Evolutionary conservation across 2,113 vertebrate species (phyloP), one percentile per base, ranked within the genome.

Genomic region (Gobiocypris rarus): DNA sequence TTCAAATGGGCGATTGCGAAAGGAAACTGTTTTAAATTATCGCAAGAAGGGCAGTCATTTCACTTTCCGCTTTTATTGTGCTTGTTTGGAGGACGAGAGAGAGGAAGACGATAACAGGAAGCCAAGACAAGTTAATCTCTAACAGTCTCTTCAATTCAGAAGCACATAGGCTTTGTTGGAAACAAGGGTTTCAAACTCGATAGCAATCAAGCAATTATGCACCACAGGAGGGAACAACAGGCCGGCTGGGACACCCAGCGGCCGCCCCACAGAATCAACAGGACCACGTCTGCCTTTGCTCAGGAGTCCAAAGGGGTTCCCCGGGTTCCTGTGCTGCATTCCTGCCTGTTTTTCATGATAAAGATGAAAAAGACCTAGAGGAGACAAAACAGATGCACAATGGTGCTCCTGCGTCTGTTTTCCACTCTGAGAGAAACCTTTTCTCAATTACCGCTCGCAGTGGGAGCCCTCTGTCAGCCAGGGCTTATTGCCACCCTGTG

Each of bases 401-500:
- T 54, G 45, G 79, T 61, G 74, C 70, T 63, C 81, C 80, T 75
- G 65, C 56, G 17, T 82, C 61, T 38, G 41, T 75, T 81, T 84
- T 73, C 59, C 43, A 63, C 52, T 38, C 34, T 1, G 52, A 79
- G 38, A 48, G 78, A 75, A 82, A 45, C 63, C 89, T 88, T 84
- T 87, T 82, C 84, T 89, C 80, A 79, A 84, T 86, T 81, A 71
- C 38, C 8, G 41, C 38, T 73, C 85, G 48, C 83, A 71, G 84
- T 79, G 75, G 84, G 87, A 83, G 77, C 71, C 59, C 75, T 84
- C 54, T 41, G 56, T 74, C 79, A 83, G 83, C 56, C 84, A 83
- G 84, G 87, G 86, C 89, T 86, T 38, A 28, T 28, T 89, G 89
- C 90, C 85, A 86, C 80, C 82, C 81, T 31, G 17, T 84, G 45